A percentile compares a stretch with the other conserved stretches of the same genome.
Evolutionary conservation across 1,140 invertebrate genomes (phyloP).

Genomic region (Kradibia gibbosae): DNA sequence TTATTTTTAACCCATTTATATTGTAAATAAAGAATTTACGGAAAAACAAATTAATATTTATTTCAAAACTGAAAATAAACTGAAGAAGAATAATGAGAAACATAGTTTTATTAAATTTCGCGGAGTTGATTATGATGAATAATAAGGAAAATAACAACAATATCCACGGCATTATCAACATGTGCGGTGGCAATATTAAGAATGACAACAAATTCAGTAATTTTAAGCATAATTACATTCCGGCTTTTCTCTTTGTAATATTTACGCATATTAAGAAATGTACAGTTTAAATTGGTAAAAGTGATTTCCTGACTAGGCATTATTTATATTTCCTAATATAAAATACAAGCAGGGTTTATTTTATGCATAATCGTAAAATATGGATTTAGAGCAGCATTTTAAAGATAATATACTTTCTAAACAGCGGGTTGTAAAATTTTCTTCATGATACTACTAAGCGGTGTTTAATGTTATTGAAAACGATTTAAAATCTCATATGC

Average conservation of each 20-base stretch:
- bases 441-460: not conserved
- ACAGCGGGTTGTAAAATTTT: not conserved
- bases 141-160: too few species aligned
- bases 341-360: not conserved
- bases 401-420: not conserved
- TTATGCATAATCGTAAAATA: not conserved
- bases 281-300: not conserved
- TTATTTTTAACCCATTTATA: too few species aligned
- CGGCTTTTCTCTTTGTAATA: not conserved
- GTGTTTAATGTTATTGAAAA: not conserved
- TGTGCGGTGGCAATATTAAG: too few species aligned
- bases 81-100: too few species aligned
- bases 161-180: too few species aligned
- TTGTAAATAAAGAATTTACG: too few species aligned
- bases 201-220: too few species aligned
- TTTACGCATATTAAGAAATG: not conserved
- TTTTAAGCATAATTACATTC: too few species aligned
- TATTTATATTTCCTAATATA: not conserved
- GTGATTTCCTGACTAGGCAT: not conserved
- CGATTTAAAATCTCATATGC: not conserved
- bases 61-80: too few species aligned
- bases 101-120: too few species aligned
- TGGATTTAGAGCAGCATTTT: not conserved
- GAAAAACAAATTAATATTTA: too few species aligned
- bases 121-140: too few species aligned